Evolutionary conservation across 2,113 vertebrate genomes (phyloP).

Genomic region (Hucho hucho): DNA sequence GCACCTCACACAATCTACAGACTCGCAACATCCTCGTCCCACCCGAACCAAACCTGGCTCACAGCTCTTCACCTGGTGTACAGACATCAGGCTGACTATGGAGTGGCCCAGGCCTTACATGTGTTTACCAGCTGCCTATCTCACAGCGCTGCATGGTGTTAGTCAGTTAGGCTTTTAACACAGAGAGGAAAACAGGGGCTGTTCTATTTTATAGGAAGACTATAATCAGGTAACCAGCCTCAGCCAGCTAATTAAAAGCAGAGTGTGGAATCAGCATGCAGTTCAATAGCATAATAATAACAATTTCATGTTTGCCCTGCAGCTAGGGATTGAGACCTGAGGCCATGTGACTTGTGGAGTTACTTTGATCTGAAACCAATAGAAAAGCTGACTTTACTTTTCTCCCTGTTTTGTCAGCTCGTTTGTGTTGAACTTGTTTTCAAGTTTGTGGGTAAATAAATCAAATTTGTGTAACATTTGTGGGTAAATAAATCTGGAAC

Average conservation of each 20-base stretch:
- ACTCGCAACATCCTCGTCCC: too few species aligned
- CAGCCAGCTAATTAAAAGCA: constrained; percentile 62
- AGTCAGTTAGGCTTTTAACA: constrained; percentile 33
- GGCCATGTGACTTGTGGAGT: constrained; percentile 66
- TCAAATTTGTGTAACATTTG: too few species aligned
- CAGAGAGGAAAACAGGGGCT: constrained; percentile 29
- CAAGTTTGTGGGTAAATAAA: too few species aligned
- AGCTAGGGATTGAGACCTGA: constrained; percentile 65
- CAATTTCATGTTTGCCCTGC: constrained; percentile 74
- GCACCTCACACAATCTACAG: too few species aligned
- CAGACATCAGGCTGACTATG: neutral
- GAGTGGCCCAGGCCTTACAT: constrained; percentile 8
- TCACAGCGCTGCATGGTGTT: constrained; percentile 9
- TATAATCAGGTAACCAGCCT: constrained; percentile 54
- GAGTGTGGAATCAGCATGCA: constrained; percentile 68
- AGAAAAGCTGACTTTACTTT: constrained; percentile 67
- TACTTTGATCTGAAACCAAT: constrained; percentile 75
- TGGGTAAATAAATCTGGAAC: neutral
- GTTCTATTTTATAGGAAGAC: constrained; percentile 32
- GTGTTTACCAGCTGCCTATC: constrained; percentile 34
- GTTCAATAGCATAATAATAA: constrained; percentile 74
- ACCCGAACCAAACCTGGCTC: too few species aligned
- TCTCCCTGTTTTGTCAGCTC: constrained; percentile 49
- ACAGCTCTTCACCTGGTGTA: neutral
- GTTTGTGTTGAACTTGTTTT: constrained; percentile 57